Evolutionary conservation across 2,888 invertebrate genomes (phyloP).

Genomic region (Thera obeliscata): DNA sequence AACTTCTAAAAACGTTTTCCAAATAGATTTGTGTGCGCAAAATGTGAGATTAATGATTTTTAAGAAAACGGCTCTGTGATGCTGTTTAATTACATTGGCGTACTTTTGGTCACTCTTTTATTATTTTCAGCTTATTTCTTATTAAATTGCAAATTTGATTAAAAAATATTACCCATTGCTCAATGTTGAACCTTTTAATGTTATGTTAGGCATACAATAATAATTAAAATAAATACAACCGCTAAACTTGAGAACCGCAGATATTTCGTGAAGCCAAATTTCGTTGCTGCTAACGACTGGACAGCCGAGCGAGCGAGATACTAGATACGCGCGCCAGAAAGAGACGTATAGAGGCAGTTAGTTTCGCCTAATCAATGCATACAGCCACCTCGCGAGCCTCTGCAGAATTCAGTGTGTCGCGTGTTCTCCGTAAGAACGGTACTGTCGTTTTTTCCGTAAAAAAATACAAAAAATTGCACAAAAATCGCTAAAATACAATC

Average conservation of each 20-base stretch:
- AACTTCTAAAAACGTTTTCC: too few species aligned
- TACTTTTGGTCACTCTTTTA: too few species aligned
- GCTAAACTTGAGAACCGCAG: slow-evolving; percentile 62
- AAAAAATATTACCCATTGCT: too few species aligned
- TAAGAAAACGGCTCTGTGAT: too few species aligned
- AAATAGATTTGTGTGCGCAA: too few species aligned
- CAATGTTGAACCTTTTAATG: neutral
- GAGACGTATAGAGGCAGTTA: slow-evolving; percentile 58
- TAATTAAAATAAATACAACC: slow-evolving; percentile 29
- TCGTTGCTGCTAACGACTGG: slow-evolving; percentile 66
- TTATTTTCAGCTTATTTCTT: too few species aligned
- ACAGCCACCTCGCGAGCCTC: slow-evolving; percentile 66
- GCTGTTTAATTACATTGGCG: too few species aligned
- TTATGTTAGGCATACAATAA: slow-evolving; percentile 4
- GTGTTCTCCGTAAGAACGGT: slow-evolving; percentile 59
- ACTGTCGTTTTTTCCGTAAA: slow-evolving; percentile 43
- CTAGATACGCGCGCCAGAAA: slow-evolving; percentile 46
- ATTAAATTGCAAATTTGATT: too few species aligned
- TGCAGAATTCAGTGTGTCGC: slow-evolving; percentile 74
- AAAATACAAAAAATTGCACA: slow-evolving; percentile 51
- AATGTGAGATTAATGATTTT: too few species aligned
- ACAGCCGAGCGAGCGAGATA: slow-evolving; percentile 59
- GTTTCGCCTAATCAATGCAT: slow-evolving; percentile 83
- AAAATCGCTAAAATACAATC: slow-evolving; percentile 38
- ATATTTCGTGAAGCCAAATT: slow-evolving; percentile 74